Conservation (phyloP, 2,888 invertebrate species). For the Actias luna region DNA sequence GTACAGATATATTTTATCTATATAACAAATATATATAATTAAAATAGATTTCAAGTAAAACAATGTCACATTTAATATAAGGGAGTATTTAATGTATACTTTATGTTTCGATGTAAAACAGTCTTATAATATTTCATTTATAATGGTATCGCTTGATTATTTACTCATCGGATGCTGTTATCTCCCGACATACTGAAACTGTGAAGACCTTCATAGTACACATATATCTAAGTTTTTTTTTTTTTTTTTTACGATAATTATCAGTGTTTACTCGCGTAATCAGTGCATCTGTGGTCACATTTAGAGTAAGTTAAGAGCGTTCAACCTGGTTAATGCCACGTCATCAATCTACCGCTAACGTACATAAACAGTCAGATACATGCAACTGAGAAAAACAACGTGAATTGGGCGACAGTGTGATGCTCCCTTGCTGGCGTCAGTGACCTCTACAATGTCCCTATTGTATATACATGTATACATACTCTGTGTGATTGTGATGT, state of each 20-base stretch:
- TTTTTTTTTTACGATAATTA: no score
- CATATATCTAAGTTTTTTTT: no score
- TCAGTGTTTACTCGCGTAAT: no score
- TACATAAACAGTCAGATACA: not conserved
- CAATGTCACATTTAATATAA: not conserved
- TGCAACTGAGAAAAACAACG: not conserved
- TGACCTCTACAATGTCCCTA: not conserved
- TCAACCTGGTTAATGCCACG: not conserved
- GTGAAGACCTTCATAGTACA: no score
- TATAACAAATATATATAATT: no score
- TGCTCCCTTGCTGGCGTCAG: not conserved
- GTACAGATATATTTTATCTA: not conserved
- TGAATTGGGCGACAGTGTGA: not conserved
- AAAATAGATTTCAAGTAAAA: no score
- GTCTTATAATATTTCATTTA: not conserved
- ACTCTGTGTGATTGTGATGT: not conserved
- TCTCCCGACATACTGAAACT: no score
- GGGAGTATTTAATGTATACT: not conserved
- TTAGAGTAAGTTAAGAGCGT: no score
- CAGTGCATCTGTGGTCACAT: no score
- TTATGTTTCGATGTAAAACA: no score
- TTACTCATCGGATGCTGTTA: not conserved
- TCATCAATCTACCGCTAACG: not conserved
- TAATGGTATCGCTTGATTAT: not conserved
- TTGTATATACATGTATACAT: not conserved